These are phyloP conservation scores for Stomatorhinus walkeri DNA, from an alignment of 2,797 vertebrate genomes.

Conservation along the genomic window DNA sequence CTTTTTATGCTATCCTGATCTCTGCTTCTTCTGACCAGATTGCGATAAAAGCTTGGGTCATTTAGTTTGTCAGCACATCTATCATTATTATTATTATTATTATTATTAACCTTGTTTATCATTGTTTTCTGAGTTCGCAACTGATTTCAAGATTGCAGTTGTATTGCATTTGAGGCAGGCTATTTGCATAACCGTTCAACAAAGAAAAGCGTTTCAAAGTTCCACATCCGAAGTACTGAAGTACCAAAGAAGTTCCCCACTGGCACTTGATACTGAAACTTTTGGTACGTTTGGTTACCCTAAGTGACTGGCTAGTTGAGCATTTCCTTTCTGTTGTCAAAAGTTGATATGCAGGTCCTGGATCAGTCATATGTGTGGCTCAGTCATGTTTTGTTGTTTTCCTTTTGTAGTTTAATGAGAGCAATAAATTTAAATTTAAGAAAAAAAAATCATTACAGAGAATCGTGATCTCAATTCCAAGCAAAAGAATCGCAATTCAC, in stretches of 20 bases:
- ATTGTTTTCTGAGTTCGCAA: neutral
- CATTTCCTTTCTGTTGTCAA: neutral
- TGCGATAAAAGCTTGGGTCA: neutral
- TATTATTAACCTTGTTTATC: neutral
- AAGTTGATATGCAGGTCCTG: neutral
- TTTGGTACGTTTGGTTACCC: neutral
- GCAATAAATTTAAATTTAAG: neutral
- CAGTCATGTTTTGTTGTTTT: neutral
- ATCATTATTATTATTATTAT: neutral
- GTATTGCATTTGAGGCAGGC: neutral
- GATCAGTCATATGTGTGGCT: neutral
- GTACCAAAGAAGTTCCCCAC: neutral
- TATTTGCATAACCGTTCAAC: neutral
- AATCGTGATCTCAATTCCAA: neutral
- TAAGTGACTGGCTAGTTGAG: neutral
- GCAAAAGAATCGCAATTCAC: neutral
- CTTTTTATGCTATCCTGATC: neutral
- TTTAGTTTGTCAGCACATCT: neutral
- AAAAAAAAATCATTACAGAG: neutral
- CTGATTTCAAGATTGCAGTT: neutral
- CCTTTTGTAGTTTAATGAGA: neutral
- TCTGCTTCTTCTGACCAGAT: neutral
- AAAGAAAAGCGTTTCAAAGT: neutral
- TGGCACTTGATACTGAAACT: neutral
- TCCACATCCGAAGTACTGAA: neutral